Evolutionary conservation across 1,140 invertebrate species (phyloP).

Genomic region (Laupala kohalensis): DNA sequence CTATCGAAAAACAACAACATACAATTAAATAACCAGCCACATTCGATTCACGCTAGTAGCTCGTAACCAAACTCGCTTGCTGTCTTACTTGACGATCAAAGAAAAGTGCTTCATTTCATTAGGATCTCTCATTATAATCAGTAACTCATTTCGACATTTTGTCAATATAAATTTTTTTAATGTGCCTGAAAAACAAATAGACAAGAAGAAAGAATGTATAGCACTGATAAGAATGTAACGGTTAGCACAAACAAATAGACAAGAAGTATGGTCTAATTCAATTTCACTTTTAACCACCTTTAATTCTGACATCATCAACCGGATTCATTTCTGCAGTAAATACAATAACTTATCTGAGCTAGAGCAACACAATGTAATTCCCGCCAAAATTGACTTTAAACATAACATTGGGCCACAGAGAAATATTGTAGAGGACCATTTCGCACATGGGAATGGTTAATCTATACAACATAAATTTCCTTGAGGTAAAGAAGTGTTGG

Average conservation of each 20-base stretch:
- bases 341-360: not conserved
- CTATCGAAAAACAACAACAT: constrained; percentile 21
- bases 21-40: not conserved
- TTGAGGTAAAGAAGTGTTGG: not conserved
- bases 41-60: no score
- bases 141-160: constrained; percentile 7
- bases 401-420: not conserved
- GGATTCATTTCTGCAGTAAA: not conserved
- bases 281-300: not conserved
- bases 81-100: constrained; percentile 11
- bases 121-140: constrained; percentile 6
- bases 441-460: not conserved
- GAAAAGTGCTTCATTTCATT: constrained; percentile 13
- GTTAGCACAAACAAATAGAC: not conserved
- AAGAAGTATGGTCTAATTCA: no score
- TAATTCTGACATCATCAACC: not conserved
- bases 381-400: not conserved
- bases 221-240: not conserved
- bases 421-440: not conserved
- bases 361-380: not conserved
- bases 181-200: constrained; percentile 10
- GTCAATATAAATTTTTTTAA: constrained; percentile 5
- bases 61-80: no score
- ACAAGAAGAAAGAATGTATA: no score
- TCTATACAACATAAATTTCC: not conserved